A percentile compares a stretch with the other conserved stretches of the same genome.
Evolutionary conservation across 2,888 invertebrate species (phyloP).

Genomic region (Papilio protenor): DNA sequence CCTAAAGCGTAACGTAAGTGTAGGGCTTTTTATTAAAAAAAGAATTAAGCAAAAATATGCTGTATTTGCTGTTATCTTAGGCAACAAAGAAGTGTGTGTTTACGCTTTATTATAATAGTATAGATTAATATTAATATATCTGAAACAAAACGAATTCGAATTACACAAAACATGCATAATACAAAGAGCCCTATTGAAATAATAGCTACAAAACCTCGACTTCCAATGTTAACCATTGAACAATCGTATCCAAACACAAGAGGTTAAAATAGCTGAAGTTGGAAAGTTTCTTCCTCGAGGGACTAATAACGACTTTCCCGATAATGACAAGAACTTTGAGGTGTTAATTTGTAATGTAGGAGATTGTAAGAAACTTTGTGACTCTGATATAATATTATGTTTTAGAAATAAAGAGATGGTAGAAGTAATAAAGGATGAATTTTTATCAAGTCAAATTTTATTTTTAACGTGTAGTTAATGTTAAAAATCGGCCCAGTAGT

Average conservation of each 20-base stretch:
- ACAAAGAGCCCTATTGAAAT: constrained; percentile 5
- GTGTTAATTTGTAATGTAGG: constrained; percentile 53
- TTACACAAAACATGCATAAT: constrained; percentile 16
- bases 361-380: constrained; percentile 38
- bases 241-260: constrained; percentile 52
- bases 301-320: constrained; percentile 54
- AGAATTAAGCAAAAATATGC: no score
- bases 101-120: no score
- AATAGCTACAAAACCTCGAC: constrained; percentile 15
- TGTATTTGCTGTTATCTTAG: no score
- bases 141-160: constrained; percentile 24
- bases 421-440: not conserved
- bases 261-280: constrained; percentile 48
- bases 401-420: not conserved
- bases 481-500: not conserved
- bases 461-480: not conserved
- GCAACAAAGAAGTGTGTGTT: no score
- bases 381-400: not conserved
- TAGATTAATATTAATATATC: not conserved
- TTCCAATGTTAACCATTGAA: constrained; percentile 37
- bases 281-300: constrained; percentile 52
- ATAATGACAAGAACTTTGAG: constrained; percentile 50
- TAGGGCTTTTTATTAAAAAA: no score
- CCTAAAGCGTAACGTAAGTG: no score
- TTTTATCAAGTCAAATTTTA: not conserved